These are phyloP conservation scores for Pecten maximus DNA, from an alignment of 2,888 invertebrate genomes.

Conservation along the genomic window DNA sequence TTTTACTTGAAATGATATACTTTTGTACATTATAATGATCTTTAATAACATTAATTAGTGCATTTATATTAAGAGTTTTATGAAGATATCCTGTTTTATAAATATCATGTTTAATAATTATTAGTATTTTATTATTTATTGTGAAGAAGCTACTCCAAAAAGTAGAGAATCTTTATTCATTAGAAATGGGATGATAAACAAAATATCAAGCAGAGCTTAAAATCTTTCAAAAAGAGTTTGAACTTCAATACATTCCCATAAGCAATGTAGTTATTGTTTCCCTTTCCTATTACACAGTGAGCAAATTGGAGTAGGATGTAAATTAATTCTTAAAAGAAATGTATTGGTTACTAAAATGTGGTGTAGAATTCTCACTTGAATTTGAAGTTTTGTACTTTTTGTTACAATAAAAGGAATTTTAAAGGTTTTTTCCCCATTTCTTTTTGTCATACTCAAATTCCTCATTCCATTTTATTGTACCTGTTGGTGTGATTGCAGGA, in stretches of 20 bases:
- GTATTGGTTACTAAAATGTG: neutral
- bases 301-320: neutral
- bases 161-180: neutral
- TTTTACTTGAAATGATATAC: neutral
- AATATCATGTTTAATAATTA: neutral
- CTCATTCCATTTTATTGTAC: neutral
- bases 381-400: slow-evolving; percentile 15
- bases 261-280: neutral
- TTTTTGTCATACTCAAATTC: neutral
- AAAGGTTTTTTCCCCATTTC: neutral
- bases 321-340: neutral
- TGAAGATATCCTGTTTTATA: neutral
- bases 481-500: neutral
- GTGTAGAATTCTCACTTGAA: neutral
- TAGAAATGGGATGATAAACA: neutral
- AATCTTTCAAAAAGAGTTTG: neutral
- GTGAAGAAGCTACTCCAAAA: neutral
- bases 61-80: too few species aligned
- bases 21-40: neutral
- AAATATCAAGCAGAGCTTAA: neutral
- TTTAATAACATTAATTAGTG: neutral
- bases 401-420: slow-evolving; percentile 14
- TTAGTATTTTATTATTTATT: neutral
- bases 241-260: neutral
- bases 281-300: neutral